Evolutionary conservation across 2,113 vertebrate genomes (phyloP), one percentile per base, ranked within the genome.

Genomic region (Copsychus sechellarum): DNA sequence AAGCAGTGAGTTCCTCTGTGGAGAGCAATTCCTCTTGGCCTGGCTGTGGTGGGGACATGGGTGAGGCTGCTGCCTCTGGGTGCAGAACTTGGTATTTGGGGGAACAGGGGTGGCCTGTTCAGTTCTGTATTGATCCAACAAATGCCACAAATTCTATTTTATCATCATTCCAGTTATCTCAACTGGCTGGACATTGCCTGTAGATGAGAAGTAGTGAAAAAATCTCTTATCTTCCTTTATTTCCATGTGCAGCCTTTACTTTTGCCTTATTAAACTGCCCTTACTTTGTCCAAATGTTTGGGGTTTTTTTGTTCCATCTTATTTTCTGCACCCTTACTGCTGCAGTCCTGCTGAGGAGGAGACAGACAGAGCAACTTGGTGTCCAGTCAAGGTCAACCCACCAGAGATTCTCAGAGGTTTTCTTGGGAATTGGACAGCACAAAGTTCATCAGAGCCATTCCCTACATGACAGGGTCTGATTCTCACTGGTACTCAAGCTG

Each of bases 41-140:
- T 66, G 34, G 54, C 6, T 16, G 6, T 53, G 50, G 10, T n/a
- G 45, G 19, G 12, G 8, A 31, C 10, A 5, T 16, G 38, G 26
- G 6, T 34, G 66, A 73, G 10, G 11, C n/a, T 82, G 19, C 12
- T 78, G 42, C 5, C 0, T 0, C 3, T 31, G 50, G 15, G 8
- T 25, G 12, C 31, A 70, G 54, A 66, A 10, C 17, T 79, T 40
- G 36, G 9, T 36, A 11, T 12, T 23, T 19, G 28, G 4, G 7
- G 7, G 2, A 40, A 3, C 23, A 50, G 19, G 19, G 8, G 14
- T 43, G 45, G 3, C 65, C 16, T 29, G 14, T 58, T 78, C 58
- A 51, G 5, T n/a, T 9, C 24, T 8, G 5, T 29, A n/a, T 16
- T 38, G 28, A 51, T 50, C 21, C 45, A 51, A 12, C 7, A 60